Base-by-base conservation (phyloP, 1,140 invertebrate genomes). In the Rhopalosiphum maidis region DNA sequence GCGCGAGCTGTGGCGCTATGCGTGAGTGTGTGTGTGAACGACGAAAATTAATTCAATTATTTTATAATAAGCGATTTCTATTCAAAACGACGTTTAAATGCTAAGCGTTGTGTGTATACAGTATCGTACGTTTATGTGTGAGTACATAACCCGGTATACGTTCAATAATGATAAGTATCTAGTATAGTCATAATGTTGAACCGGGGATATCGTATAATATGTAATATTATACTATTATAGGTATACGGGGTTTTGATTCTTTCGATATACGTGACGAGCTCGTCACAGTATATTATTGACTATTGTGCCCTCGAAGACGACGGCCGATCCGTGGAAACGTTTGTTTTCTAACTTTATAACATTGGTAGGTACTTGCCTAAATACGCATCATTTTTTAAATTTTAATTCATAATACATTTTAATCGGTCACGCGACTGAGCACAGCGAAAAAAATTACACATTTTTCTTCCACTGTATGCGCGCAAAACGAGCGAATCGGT, bases 1-100 rank as follows among this genome's bases (percentile, higher is more conserved):
- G 60, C 60, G n/a, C 35, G 77, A 83, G 77, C 35, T n/a, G 35
- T 82, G 77, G 35, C 82, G 82, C 23, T 37, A 0, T 46, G 43
- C 23, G 55, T 60, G n/a, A 25, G 30, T 25, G 68, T 46, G 46
- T 88, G 30, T 48, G 43, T n/a, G 43, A n/a, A 48, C 86, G 35
- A 88, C 87, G 87, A 88, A 51, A 88, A 88, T 88, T 88, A 51
- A 88, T 88, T 88, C 46, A 35, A 88, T 88, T 88, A 88, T 88
- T 88, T 88, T 87, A 51, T 88, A 88, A 88, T 88, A 35, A 88
- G 46, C 87, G 87, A 88, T 88, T 88, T 51, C 87, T 88, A 88
- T 88, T 88, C 87, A 54, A 88, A 88, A 88, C 87, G 87, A 88
- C 87, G 87, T 88, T 88, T 35, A 51, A 88, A 54, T 35, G 87